Evolutionary conservation across 2,888 invertebrate genomes (phyloP).

Genomic region (Caenorhabditis sulstoni): DNA sequence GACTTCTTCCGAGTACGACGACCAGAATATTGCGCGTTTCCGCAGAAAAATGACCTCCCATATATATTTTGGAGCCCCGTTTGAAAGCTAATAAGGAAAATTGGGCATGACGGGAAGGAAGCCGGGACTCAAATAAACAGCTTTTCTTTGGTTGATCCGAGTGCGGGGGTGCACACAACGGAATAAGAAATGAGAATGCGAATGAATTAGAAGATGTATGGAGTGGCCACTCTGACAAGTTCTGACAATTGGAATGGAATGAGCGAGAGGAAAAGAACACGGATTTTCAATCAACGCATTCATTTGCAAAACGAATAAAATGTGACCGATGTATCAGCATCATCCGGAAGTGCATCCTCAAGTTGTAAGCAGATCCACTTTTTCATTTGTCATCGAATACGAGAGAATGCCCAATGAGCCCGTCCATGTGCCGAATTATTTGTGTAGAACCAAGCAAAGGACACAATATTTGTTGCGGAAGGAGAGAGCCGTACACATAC

Average conservation of each 20-base stretch:
- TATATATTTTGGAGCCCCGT: slow-evolving; percentile 17
- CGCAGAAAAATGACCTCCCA: slow-evolving; percentile 44
- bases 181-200: slow-evolving; percentile 27
- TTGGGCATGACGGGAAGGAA: slow-evolving; percentile 33
- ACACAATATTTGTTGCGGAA: slow-evolving; percentile 51
- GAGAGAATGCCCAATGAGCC: slow-evolving; percentile 54
- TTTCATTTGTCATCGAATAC: slow-evolving; percentile 48
- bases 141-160: slow-evolving; percentile 39
- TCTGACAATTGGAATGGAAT: slow-evolving; percentile 21
- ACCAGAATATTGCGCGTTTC: slow-evolving; percentile 54
- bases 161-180: slow-evolving; percentile 6
- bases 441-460: slow-evolving; percentile 55
- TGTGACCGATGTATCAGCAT: not conserved
- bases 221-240: slow-evolving; percentile 8
- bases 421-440: slow-evolving; percentile 52
- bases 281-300: not conserved
- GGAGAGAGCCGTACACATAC: slow-evolving; percentile 31
- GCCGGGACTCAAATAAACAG: slow-evolving; percentile 33
- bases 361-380: slow-evolving; percentile 47
- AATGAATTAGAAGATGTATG: slow-evolving; percentile 4
- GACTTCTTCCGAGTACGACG: slow-evolving; percentile 20
- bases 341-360: slow-evolving; percentile 26
- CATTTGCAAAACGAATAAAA: not conserved
- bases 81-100: slow-evolving; percentile 50
- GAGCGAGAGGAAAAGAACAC: not conserved